These are phyloP conservation scores for Pollenia amentaria DNA, from an alignment of 2,888 invertebrate species.

Conservation along the genomic window DNA sequence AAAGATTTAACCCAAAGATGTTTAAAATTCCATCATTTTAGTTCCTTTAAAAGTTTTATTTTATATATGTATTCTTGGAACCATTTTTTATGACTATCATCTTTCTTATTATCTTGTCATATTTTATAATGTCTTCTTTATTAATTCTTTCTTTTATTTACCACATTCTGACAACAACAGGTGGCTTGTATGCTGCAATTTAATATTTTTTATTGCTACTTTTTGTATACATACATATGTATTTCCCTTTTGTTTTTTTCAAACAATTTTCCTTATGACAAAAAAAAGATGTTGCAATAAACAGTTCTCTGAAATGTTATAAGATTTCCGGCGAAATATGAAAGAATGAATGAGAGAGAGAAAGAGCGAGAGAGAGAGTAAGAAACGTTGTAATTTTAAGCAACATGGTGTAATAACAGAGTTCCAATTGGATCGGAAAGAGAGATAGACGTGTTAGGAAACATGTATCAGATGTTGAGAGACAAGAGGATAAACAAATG, in stretches of 20 bases:
- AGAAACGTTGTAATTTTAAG: neutral
- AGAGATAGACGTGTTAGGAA: too few species aligned
- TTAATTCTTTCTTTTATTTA: slow-evolving; percentile 3
- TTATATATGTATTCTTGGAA: neutral
- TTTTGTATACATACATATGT: too few species aligned
- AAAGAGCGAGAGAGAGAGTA: too few species aligned
- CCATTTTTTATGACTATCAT: neutral
- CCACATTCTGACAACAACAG: slow-evolving; percentile 38
- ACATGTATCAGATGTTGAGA: too few species aligned
- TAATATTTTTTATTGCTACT: neutral
- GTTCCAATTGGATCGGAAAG: too few species aligned
- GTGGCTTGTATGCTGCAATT: slow-evolving; percentile 20
- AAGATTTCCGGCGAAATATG: slow-evolving; percentile 16
- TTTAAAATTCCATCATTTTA: neutral
- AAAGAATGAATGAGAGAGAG: neutral
- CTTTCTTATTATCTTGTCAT: neutral
- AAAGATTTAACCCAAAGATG: neutral
- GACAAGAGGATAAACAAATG: too few species aligned
- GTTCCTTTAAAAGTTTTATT: neutral
- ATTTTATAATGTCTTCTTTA: slow-evolving; percentile 17
- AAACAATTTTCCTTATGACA: neutral
- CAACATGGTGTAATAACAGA: neutral
- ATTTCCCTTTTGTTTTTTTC: neutral
- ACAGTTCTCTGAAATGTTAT: slow-evolving; percentile 14
- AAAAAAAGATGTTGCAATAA: slow-evolving; percentile 36